Base-by-base conservation (phyloP, 1,140 invertebrate genomes). In the Uloborus diversus region DNA sequence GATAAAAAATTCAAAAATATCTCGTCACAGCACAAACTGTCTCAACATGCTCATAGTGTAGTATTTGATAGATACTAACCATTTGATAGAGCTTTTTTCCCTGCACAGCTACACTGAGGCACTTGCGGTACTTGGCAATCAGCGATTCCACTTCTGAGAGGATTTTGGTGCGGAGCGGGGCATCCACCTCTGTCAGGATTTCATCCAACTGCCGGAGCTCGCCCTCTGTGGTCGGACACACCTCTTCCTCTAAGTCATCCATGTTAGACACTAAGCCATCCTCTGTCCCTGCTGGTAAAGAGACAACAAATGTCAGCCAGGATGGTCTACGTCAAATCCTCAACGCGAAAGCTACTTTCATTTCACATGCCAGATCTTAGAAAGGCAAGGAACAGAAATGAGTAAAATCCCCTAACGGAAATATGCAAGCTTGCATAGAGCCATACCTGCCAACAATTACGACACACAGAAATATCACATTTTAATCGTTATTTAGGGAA, bases 51-150 rank as follows among this genome's bases (percentile, higher is more conserved):
- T 47, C 37, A 47, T 9, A 47, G 17, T 17, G 9, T 47, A 17
- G 7, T 47, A 47, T 47, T 9, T 9, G 17, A 9, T 47, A 17
- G 9, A 78, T 69, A 79, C 76, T 79, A 68, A 79, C 76, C 65
- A 69, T 79, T 37, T 79, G 65, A 61, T 68, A 61, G 64, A 68
- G 76, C 42, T 79, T 79, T 27, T 79, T 79, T 9, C 56, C 65
- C 53, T 68, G 76, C 20, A 79, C 56, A 32, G 64, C 53, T 59
- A 61, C 56, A 49, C 51, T 68, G 64, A 79, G 76, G 76, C 76
- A 79, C 76, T 79, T 79, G 61, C 65, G 76, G 76, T 79, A 69
- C 76, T 79, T 79, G 51, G 76, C 65, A 62, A 79, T 62, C 27
- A 79, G n/a, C 30, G 76, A 37, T 69, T 79, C 76, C 59, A 79